Conservation (phyloP, 2,113 vertebrate genomes). For the Chionomys nivalis region DNA sequence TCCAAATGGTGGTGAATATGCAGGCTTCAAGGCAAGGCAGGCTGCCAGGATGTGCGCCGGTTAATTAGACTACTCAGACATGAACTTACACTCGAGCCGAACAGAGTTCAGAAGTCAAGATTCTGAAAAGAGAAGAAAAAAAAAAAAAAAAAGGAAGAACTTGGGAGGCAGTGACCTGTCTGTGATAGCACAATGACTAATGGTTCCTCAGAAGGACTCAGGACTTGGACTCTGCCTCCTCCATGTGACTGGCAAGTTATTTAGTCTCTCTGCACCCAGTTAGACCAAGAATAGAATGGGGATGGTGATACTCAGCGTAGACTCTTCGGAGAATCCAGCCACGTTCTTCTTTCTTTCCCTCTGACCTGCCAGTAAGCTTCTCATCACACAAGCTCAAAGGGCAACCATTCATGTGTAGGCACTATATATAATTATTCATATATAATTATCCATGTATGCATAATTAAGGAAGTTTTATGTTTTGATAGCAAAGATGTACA, state of each 20-base stretch:
- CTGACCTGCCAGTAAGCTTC: background rate
- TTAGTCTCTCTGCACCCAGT: background rate
- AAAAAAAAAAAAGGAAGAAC: background rate
- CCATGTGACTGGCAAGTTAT: background rate
- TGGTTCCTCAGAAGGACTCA: background rate
- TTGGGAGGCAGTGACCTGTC: background rate
- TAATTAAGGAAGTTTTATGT: background rate
- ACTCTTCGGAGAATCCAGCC: slow-evolving; percentile 3
- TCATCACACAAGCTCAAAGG: background rate
- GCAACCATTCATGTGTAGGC: background rate
- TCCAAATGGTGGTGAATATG: background rate
- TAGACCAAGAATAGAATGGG: slow-evolving; percentile 26
- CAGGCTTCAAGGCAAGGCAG: background rate
- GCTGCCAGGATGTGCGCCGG: background rate
- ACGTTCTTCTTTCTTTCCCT: background rate
- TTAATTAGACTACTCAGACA: background rate
- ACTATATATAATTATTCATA: background rate
- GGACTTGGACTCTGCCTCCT: background rate
- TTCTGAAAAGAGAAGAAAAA: slow-evolving; percentile 2
- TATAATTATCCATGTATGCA: background rate
- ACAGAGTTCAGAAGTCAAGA: slow-evolving; percentile 17
- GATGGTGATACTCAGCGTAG: background rate
- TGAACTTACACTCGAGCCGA: background rate
- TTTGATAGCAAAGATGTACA: background rate
- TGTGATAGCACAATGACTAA: background rate